phyloP scores from a whole-genome alignment of 2,888 invertebrate genomes.

The Poecilus cupreus region DNA sequence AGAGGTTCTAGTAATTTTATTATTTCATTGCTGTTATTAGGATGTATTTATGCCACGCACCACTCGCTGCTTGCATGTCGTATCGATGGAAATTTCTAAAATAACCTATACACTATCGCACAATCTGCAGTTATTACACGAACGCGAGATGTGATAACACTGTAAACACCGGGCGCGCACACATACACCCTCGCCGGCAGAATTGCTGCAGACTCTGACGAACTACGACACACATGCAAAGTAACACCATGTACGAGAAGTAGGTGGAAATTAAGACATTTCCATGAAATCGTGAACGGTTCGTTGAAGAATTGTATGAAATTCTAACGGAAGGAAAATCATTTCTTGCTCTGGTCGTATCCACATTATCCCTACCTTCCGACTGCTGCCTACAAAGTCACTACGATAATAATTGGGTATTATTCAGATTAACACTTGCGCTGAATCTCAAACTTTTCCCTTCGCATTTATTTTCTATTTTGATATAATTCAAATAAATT shows the following conservation, averaged over 20 bases:
- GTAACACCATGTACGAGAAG: conserved; percentile 13
- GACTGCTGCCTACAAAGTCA: too few species aligned
- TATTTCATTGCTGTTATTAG: conserved; percentile 62
- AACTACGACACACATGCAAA: conserved; percentile 20
- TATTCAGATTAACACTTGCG: too few species aligned
- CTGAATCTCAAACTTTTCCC: too few species aligned
- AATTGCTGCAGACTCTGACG: background rate
- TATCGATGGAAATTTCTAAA: conserved; percentile 63
- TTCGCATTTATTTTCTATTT: too few species aligned
- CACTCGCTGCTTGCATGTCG: conserved; percentile 63
- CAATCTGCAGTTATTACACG: conserved; percentile 66
- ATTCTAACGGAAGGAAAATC: too few species aligned
- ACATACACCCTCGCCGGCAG: background rate
- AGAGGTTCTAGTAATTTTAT: conserved; percentile 64
- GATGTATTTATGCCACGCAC: conserved; percentile 57
- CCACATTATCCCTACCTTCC: too few species aligned
- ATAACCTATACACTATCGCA: conserved; percentile 65
- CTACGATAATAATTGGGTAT: too few species aligned
- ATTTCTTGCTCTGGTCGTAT: too few species aligned
- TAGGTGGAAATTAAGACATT: conserved; percentile 61
- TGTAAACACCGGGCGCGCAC: conserved; percentile 60
- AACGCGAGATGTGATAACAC: conserved; percentile 66
- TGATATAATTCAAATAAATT: too few species aligned
- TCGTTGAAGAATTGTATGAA: conserved; percentile 8
- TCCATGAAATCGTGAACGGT: conserved; percentile 60